These are phyloP conservation scores for Eurosta solidaginis DNA, from an alignment of 1,140 invertebrate species.

Conservation along the genomic window DNA sequence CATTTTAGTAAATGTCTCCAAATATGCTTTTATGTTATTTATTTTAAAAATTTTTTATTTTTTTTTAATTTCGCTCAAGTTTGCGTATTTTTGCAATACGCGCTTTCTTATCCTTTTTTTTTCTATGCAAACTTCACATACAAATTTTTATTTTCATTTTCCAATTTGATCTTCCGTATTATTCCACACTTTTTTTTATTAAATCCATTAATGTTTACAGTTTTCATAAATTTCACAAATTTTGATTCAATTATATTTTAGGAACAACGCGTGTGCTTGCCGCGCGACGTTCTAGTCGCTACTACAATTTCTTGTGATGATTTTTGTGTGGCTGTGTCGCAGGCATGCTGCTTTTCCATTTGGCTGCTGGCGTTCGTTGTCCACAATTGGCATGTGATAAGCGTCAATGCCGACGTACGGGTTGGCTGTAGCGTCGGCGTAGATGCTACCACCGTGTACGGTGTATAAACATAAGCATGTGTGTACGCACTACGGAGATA, in stretches of 20 bases:
- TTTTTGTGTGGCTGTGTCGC: constrained; percentile 29
- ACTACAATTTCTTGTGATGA: constrained; percentile 33
- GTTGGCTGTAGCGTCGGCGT: neutral
- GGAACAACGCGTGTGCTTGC: constrained; percentile 55
- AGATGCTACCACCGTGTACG: neutral
- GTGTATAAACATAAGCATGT: neutral
- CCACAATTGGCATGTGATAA: neutral
- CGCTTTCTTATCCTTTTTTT: too few relatives aligned
- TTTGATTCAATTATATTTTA: neutral
- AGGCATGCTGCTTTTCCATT: neutral
- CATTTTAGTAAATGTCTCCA: too few relatives aligned
- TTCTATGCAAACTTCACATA: too few relatives aligned
- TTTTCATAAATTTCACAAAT: neutral
- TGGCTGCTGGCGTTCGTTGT: neutral
- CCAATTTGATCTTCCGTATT: neutral
- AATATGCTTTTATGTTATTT: too few relatives aligned
- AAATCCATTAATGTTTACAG: neutral
- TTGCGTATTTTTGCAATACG: too few relatives aligned
- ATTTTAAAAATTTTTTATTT: too few relatives aligned
- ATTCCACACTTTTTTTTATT: neutral
- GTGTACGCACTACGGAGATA: neutral
- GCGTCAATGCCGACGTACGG: neutral
- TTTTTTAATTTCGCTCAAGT: too few relatives aligned
- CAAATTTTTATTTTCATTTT: neutral
- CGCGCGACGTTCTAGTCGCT: constrained; percentile 55